Evolutionary conservation across 2,888 invertebrate species (phyloP).

Genomic region (Tenodera sinensis): DNA sequence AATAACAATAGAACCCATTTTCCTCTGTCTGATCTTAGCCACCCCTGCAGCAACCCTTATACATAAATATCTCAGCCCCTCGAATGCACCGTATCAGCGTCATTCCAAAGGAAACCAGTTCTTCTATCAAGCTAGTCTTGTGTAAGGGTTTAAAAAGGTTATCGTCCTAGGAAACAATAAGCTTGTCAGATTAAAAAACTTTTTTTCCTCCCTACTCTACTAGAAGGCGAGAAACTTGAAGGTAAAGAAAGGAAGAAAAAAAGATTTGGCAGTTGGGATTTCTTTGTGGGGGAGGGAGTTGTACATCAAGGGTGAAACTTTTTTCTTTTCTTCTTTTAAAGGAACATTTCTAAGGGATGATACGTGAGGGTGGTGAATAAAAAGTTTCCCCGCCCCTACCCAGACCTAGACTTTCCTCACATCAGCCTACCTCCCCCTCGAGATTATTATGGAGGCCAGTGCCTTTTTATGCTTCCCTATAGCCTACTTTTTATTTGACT

Average conservation of each 20-base stretch:
- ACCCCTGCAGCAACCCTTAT: not conserved
- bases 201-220: not conserved
- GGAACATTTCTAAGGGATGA: not conserved
- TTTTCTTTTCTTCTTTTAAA: not conserved
- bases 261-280: not conserved
- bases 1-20: too few relatives aligned
- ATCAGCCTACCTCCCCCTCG: not conserved
- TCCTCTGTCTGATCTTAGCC: not conserved
- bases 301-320: not conserved
- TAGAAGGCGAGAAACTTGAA: not conserved
- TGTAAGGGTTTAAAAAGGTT: not conserved
- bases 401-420: not conserved
- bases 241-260: not conserved
- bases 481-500: conserved; percentile 2
- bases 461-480: not conserved
- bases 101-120: not conserved
- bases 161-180: not conserved
- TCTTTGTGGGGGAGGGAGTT: not conserved
- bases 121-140: not conserved
- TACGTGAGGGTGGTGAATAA: not conserved
- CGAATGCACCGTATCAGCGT: not conserved
- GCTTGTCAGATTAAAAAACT: not conserved
- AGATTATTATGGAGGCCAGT: not conserved
- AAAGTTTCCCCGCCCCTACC: not conserved
- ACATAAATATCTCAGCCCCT: not conserved